Conservation (phyloP, 1,140 invertebrate genomes). For the Drosophila busckii region DNA sequence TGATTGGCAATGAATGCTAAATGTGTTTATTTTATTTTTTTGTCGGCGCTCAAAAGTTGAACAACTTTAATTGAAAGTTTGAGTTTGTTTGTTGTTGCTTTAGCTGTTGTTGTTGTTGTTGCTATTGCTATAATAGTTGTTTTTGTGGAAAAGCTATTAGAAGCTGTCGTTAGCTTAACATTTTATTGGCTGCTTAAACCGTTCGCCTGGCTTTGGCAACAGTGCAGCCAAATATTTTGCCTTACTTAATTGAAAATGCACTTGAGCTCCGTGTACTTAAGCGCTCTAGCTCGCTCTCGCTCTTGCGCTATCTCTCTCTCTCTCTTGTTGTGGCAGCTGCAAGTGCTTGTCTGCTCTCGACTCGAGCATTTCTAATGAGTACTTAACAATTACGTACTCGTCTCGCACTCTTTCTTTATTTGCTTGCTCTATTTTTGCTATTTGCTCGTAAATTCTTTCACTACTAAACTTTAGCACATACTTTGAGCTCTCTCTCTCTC, state of each 20-base stretch:
- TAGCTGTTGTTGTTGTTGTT: conserved; percentile 7
- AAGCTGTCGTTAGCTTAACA: conserved; percentile 59
- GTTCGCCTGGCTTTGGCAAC: conserved; percentile 1
- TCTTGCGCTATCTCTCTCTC: too few species aligned
- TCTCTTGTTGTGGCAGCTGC: too few species aligned
- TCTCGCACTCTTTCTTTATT: conserved; percentile 9
- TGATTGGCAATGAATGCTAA: conserved; percentile 30
- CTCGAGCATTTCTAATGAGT: conserved; percentile 69
- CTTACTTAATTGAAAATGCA: conserved; percentile 70
- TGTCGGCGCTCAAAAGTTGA: conserved; percentile 8
- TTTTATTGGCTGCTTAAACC: conserved; percentile 57
- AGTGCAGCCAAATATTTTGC: conserved; percentile 67
- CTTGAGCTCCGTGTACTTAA: conserved; percentile 31
- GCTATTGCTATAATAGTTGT: conserved; percentile 33
- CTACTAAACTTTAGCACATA: conserved; percentile 48
- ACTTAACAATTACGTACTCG: conserved; percentile 71
- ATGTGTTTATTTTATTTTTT: conserved; percentile 30
- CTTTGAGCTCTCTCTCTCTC: too few species aligned
- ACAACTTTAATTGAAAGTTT: conserved; percentile 28
- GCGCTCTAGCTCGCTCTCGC: not conserved
- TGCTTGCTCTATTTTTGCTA: not conserved
- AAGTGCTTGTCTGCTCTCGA: conserved; percentile 8
- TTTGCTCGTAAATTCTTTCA: conserved; percentile 5
- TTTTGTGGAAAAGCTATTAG: conserved; percentile 70
- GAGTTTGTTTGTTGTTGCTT: conserved; percentile 12